Percentiles rank a stretch among this genome's conserved stretches.
Conservation (phyloP, 2,797 vertebrate genomes). For the Limnodromus scolopaceus region DNA sequence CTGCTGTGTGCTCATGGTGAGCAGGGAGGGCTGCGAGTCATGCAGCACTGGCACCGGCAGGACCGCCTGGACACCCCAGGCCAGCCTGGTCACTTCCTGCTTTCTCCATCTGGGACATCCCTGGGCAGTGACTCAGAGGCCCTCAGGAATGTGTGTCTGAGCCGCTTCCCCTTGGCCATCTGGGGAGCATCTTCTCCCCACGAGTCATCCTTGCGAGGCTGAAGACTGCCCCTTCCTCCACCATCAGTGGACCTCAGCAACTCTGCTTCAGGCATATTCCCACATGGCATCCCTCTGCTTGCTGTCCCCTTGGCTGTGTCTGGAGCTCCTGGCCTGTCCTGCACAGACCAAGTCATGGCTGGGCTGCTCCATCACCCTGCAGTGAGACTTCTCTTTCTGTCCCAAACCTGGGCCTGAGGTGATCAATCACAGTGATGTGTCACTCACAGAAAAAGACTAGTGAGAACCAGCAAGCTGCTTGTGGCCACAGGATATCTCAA, state of each 20-base stretch:
- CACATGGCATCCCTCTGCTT: not conserved
- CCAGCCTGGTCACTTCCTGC: slow-evolving; percentile 8
- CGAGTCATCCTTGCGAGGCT: not conserved
- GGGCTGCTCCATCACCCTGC: not conserved
- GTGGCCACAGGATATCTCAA: not conserved
- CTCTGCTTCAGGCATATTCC: not conserved
- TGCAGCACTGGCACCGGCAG: not conserved
- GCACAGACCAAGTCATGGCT: rapidly evolving
- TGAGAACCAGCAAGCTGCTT: not conserved
- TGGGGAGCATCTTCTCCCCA: slow-evolving; percentile 58
- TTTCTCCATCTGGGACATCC: slow-evolving; percentile 26
- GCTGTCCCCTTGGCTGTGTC: not conserved
- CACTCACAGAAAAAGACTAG: not conserved
- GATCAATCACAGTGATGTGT: rapidly evolving
- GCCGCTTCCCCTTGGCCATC: slow-evolving; percentile 64
- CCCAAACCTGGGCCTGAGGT: not conserved
- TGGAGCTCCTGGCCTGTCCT: not conserved
- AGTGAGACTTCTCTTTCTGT: not conserved
- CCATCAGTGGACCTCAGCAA: not conserved
- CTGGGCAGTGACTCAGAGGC: slow-evolving; percentile 43
- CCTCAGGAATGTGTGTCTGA: slow-evolving; percentile 67
- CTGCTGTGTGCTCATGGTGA: not conserved
- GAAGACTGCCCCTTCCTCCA: not conserved
- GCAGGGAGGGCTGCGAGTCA: rapidly evolving
- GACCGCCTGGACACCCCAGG: not conserved